Base-by-base conservation (phyloP, 2,888 invertebrate species). In the Endotricha flammealis region DNA sequence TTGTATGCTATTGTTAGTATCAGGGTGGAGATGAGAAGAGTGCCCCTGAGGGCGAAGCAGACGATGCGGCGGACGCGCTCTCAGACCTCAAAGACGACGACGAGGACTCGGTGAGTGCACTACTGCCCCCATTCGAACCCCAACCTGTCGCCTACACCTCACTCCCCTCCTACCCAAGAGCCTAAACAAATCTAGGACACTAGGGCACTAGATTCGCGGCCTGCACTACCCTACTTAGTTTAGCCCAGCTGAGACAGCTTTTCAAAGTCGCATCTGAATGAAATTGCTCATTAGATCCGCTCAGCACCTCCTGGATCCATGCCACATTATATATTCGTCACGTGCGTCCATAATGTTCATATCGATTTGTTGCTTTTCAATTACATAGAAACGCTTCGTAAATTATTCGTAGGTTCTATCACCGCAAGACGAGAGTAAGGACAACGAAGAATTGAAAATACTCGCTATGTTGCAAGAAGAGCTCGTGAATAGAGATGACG, bases 401-500 rank as follows among this genome's bases (percentile, higher is more conserved):
- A 69, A 70, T 78, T 72, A 76, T 81, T 66, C 72, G 65, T 80
- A 83, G 82, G 81, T 83, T 62, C 69, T 83, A 56, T 83, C 83
- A 46, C 82, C 77, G 47, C 79, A 81, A 71, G 83, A 78, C 44
- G 82, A 81, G 64, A 69, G 59, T 59, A 75, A 65, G 88, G 90
- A 71, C 89, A 92, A 64, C 88, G 92, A 48, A 90, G 93, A 73
- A 90, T 91, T 66, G 93, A 95, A 79, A 91, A 94, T 81, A 89
- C 91, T 69, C 86, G 93, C 65, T 42, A 86, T 86, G 86, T 88
- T 96, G 56, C 88, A 93, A 57, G 93, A 95, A 69, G 96, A 96
- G 71, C 88, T 96, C 38, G 92, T 95, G 50, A 93, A 92, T 67
- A 89, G 95, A 62, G 95, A 96, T 76, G 93, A 93, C 32, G 91